Base-by-base conservation (phyloP, 2,113 vertebrate genomes). In the Vulpes lagopus region DNA sequence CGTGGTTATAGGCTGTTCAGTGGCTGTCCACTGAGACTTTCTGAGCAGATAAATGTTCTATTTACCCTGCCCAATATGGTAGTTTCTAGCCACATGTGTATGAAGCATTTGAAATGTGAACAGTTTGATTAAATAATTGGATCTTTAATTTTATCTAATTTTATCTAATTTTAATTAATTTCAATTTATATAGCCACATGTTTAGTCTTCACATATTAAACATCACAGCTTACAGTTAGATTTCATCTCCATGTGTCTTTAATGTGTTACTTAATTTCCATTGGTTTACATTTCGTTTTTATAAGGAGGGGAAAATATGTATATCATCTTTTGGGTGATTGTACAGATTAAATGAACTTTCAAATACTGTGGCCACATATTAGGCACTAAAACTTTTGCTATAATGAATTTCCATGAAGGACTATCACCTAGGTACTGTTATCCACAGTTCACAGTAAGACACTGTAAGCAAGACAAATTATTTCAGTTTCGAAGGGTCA, bases 101-200 rank as follows among this genome's bases (percentile, higher is more conserved):
- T 53, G 62, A 67, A 91, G 6, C 12, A 19, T 10, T 35, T 17
- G 4, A 74, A 91, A 17, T 88, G 19, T 74, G 32, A 23, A 0
- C 79, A 20, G 15, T 17, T 30, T 65, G 67, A 27, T 2, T 84
- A 84, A 65, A 27, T 4, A 11, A 89, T 2, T 30, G 10, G 55
- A 89, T 49, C 53, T 43, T 67, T 94, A 91, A 38, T 35, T 91
- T 83, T 53, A 51, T 88, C 25, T 94, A 91, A 38, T 35, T 91
- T 83, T 53, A 51, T 88, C 25, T 30, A 11, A 35, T 60, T 38
- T 76, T 82, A 1, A 43, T 65, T 94, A 38, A 35, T 90, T 90
- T 65, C 60, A 91, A 94, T 38, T 17, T 55, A 65, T 86, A 59
- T 25, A 53, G 10, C 5, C 14, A 78, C 16, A 27, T 11, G 3